A percentile compares a stretch with the other conserved stretches of the same genome.
Evolutionary conservation across 2,888 invertebrate genomes (phyloP).

Genomic region (Rambutsinella grinnellia): DNA sequence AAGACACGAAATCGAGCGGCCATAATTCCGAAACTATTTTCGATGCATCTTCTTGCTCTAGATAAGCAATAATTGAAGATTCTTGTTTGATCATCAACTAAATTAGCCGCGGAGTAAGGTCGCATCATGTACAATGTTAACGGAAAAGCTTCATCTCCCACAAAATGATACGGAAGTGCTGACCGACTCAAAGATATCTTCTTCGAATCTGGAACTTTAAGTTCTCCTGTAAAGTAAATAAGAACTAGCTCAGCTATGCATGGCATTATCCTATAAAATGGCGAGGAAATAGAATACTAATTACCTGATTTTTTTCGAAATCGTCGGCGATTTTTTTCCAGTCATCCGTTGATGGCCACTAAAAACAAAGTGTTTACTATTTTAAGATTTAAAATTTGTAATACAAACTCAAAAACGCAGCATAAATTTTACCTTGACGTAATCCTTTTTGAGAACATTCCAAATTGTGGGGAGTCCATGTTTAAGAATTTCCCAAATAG

Average conservation of each 20-base stretch:
- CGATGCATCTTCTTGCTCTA: slow-evolving; percentile 51
- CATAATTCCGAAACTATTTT: slow-evolving; percentile 60
- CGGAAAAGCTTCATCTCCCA: slow-evolving; percentile 58
- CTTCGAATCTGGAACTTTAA: slow-evolving; percentile 6
- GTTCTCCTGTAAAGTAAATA: not conserved
- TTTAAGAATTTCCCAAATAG: slow-evolving; percentile 12
- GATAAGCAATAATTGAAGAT: slow-evolving; percentile 57
- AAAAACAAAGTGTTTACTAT: no score
- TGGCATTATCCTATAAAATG: no score
- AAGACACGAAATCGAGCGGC: slow-evolving; percentile 39
- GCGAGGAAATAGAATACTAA: not conserved
- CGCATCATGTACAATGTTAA: slow-evolving; percentile 44
- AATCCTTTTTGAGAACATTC: not conserved
- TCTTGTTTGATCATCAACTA: slow-evolving; percentile 5
- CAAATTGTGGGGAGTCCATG: slow-evolving; percentile 5
- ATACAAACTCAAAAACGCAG: no score
- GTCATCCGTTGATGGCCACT: no score
- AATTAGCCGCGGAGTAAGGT: slow-evolving; percentile 39
- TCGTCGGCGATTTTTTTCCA: slow-evolving; percentile 14
- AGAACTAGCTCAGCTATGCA: not conserved
- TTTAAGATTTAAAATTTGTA: no score
- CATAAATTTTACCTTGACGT: slow-evolving; percentile 23
- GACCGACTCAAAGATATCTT: slow-evolving; percentile 3
- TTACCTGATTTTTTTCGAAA: slow-evolving; percentile 22
- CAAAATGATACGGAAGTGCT: slow-evolving; percentile 27